A percentile compares a stretch with the other conserved stretches of the same genome.
These are phyloP conservation scores for Rhinoptilus africanus DNA, from an alignment of 2,113 vertebrate genomes.

Conservation along the genomic window DNA sequence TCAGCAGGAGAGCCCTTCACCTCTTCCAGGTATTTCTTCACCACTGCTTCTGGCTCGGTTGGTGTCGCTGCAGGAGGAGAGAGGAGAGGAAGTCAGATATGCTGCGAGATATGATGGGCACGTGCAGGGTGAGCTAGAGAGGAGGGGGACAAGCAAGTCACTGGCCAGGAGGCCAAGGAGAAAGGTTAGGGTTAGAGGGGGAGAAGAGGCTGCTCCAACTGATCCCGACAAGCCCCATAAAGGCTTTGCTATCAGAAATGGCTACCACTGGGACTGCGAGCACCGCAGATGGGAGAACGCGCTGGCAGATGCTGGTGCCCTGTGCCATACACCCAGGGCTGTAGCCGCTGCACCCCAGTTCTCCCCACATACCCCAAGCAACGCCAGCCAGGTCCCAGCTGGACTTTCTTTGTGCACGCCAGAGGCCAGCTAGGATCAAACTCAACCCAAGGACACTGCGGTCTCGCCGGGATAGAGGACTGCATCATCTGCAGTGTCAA, in stretches of 20 bases:
- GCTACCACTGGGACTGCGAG: background rate
- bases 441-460: background rate
- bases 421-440: background rate
- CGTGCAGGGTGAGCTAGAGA: background rate
- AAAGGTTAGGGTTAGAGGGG: background rate
- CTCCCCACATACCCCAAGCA: accelerated
- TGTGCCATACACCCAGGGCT: too few species aligned
- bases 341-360: background rate
- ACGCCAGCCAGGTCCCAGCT: background rate
- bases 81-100: background rate
- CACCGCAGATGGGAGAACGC: background rate
- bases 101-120: accelerated
- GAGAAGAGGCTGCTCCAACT: background rate
- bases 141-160: conserved; percentile 3
- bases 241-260: background rate
- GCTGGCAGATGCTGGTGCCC: background rate
- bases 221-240: background rate
- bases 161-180: background rate
- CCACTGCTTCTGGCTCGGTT: conserved; percentile 75
- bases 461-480: background rate
- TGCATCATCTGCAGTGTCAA: background rate
- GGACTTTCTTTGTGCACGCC: background rate
- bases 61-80: background rate
- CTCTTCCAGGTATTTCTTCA: conserved; percentile 76
- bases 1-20: conserved; percentile 63